phyloP scores from a whole-genome alignment of 2,888 invertebrate genomes.

The Parascotia fuliginaria region DNA sequence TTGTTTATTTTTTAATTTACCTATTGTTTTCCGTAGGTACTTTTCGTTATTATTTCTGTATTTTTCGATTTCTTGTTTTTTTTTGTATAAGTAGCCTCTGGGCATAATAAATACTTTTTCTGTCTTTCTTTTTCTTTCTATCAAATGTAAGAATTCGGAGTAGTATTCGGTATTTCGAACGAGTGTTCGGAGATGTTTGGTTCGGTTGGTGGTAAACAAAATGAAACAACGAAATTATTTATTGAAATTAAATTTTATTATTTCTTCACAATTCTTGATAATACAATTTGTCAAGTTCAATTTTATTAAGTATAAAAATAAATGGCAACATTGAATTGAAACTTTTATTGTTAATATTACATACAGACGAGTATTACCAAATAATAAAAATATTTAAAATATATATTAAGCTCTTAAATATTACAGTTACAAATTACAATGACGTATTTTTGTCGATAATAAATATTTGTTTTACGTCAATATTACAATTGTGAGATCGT shows the following conservation, averaged over 20 bases:
- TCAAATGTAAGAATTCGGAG: no score
- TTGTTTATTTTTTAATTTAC: no score
- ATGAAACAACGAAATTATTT: conserved; percentile 8
- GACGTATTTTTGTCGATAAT: conserved; percentile 45
- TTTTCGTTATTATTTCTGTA: no score
- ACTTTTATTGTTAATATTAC: conserved; percentile 62
- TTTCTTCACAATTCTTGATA: conserved; percentile 30
- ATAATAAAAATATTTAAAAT: conserved; percentile 37
- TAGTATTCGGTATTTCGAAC: no score
- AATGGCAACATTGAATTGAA: conserved; percentile 31
- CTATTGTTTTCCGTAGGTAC: no score
- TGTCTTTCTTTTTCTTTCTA: no score
- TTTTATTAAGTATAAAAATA: conserved; percentile 20
- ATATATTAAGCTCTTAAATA: conserved; percentile 26
- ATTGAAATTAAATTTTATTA: conserved; percentile 35
- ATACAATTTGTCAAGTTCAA: conserved; percentile 21
- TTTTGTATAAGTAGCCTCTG: no score
- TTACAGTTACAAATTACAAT: conserved; percentile 34
- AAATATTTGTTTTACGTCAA: conserved; percentile 52
- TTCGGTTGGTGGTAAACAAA: neutral
- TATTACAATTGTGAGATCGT: conserved; percentile 74
- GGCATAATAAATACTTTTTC: no score
- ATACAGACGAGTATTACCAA: conserved; percentile 51
- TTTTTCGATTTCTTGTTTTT: no score
- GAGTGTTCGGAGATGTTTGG: neutral